Base-by-base conservation (phyloP, 2,113 vertebrate genomes). In the Neogobius melanostomus region DNA sequence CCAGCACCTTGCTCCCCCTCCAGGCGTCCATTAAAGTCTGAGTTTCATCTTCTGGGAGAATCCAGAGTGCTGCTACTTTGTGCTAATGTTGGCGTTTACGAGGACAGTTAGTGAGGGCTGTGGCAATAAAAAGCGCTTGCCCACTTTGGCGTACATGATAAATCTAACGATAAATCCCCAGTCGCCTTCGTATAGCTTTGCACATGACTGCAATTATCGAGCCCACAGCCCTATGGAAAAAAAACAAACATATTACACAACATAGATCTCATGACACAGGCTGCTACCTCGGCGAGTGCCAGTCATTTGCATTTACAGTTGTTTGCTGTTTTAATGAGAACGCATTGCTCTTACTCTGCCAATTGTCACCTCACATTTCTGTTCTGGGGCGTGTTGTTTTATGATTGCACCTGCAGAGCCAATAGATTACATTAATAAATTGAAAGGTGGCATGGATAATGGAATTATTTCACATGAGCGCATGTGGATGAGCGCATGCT, bases 391-490 rank as follows among this genome's bases (percentile, higher is more conserved):
- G 53, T 45, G 7, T 69, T 79, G 65, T 76, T 83, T 83, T 53
- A 1, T 61, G 12, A 81, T 77, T 61, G 75, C 81, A 82, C 17
- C 50, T 0, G 3, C 3, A 2, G 16, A 7, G 51, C 11, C 6
- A 4, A 53, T 10, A 43, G 21, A 17, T 45, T 48, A 82, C 47
- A 64, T 81, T 76, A 72, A 36, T 71, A 64, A 47, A 62, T 81
- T 54, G 78, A 63, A 79, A n/a, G 71, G 54, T 43, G 36, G 64
- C 66, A 80, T 82, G 69, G 81, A 84, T 82, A 84, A 89, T 79
- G 56, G 52, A 82, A 81, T 84, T 75, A 83, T 79, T 84, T 82
- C 81, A 86, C 79, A 83, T 82, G 74, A 78, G 65, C 69, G 73
- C 44, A 50, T 85, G 76, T 83, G 79, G 43, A 51, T 70, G 17